phyloP scores from a whole-genome alignment of 2,113 vertebrate species.

The Brachypodius melanocephalos region DNA sequence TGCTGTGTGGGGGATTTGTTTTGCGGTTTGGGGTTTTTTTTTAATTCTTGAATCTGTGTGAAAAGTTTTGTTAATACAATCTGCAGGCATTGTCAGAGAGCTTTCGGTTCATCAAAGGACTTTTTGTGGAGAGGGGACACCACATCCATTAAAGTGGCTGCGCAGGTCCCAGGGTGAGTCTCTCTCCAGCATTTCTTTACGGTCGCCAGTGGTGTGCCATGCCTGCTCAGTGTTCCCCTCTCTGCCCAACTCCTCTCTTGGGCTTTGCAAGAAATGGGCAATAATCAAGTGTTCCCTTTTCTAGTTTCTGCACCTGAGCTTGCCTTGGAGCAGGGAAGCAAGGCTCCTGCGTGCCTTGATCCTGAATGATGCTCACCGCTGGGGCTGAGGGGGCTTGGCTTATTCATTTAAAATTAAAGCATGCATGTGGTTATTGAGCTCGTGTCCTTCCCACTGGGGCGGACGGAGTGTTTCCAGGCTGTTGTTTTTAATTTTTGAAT shows the following conservation, averaged over 20 bases:
- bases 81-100: conserved; percentile 50
- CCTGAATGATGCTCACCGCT: background rate
- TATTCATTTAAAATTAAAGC: background rate
- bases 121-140: conserved; percentile 41
- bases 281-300: background rate
- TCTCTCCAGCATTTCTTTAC: background rate
- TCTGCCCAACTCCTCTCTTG: background rate
- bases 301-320: background rate
- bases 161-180: background rate
- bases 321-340: background rate
- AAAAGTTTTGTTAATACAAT: conserved; percentile 63
- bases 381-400: background rate
- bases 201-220: background rate
- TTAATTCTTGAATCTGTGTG: conserved; percentile 35
- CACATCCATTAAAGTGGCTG: conserved; percentile 18
- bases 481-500: background rate
- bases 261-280: background rate
- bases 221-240: fast-evolving
- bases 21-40: background rate
- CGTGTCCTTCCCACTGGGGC: background rate
- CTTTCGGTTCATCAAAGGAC: conserved; percentile 61
- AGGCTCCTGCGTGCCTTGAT: background rate
- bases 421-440: background rate
- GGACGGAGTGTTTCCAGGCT: background rate
- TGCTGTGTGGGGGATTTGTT: background rate